A percentile compares a stretch with the other conserved stretches of the same genome.
These are phyloP conservation scores for Aphidius colemani DNA, from an alignment of 2,888 invertebrate genomes.

Conservation along the genomic window DNA sequence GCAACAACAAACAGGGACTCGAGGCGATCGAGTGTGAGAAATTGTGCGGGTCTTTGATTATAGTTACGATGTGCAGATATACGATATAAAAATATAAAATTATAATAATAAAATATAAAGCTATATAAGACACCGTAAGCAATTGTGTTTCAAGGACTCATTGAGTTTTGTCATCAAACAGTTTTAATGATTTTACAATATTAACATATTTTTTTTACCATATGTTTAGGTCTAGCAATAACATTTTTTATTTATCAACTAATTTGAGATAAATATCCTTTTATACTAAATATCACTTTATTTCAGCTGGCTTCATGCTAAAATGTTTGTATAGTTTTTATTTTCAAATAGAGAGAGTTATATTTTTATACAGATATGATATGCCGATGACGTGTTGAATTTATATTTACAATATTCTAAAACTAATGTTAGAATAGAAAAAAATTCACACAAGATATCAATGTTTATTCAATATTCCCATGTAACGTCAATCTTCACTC, in stretches of 20 bases:
- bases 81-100: not conserved
- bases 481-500: slow-evolving; percentile 5
- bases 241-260: no score
- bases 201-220: no score
- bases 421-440: slow-evolving; percentile 5
- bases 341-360: not conserved
- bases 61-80: not conserved
- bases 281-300: no score
- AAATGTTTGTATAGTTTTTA: no score
- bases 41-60: slow-evolving; percentile 1
- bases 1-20: not conserved
- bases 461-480: slow-evolving; percentile 18
- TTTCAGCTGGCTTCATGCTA: no score
- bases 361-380: not conserved
- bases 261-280: no score
- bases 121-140: no score
- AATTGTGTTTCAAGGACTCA: no score
- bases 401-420: not conserved
- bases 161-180: no score
- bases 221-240: no score
- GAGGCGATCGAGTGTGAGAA: slow-evolving; percentile 9
- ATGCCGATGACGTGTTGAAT: not conserved
- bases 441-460: not conserved
- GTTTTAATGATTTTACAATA: no score
- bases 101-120: no score